Evolutionary conservation across 2,888 invertebrate species (phyloP), one percentile per base, ranked within the genome.

Genomic region (Imbricaverruca yamaguchii): DNA sequence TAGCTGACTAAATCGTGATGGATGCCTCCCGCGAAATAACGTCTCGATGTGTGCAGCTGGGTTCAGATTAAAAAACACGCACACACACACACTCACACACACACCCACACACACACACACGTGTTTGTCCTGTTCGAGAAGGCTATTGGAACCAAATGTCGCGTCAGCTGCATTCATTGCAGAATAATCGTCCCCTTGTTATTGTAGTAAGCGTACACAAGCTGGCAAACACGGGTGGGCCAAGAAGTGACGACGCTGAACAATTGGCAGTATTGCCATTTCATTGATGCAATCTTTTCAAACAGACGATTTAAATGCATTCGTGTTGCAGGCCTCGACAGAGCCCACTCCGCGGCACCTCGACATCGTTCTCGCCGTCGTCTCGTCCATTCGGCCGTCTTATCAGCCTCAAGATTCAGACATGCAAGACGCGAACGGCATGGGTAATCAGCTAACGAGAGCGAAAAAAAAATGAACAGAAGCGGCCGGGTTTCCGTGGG

Each of bases 261-360:
- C 23, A 39, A n/a, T n/a, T 8, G 4, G 67, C 6, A 12, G 25
- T 25, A n/a, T 67, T 67, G 11, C 67, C 67, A 67, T 67, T 67
- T n/a, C 15, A 74, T 18, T 18, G 74, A 74, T 74, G n/a, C 53
- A 74, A 74, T 74, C 74, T 13, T 18, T 53, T 74, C 74, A 53
- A 53, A 18, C 15, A 39, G 74, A 25, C 74, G 18, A 53, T 53
- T 74, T 74, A 74, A 74, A 74, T 74, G 74, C 53, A 74, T 74
- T 74, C 74, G 6, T 25, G 67, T n/a, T 13, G 4, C 25, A 25
- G 12, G 25, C 12, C 25, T 67, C 9, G 65, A 9, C 18, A 4
- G 67, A 25, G 9, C 25, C n/a, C 25, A 23, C 18, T 15, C 61
- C 18, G 18, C 18, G 61, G 3, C 4, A 18, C 61, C 18, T 8